Evolutionary conservation across 2,113 vertebrate genomes (phyloP).

Genomic region (Emberiza fucata): DNA sequence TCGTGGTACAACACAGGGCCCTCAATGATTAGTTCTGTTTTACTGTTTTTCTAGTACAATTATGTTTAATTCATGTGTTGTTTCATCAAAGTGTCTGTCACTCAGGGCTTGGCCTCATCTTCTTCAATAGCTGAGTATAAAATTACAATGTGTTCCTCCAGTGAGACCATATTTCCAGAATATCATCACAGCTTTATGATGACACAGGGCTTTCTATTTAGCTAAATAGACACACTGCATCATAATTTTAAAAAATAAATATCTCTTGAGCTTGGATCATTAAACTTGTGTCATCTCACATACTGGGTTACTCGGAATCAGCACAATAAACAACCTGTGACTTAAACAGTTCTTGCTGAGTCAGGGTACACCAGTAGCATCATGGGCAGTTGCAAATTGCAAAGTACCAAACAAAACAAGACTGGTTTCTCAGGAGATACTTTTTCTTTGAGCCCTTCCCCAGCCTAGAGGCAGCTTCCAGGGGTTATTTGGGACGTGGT

Average conservation of each 20-base stretch:
- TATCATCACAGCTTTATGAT: conserved; percentile 51
- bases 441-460: background rate
- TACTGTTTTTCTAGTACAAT: conserved; percentile 46
- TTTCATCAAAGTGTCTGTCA: conserved; percentile 43
- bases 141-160: conserved; percentile 53
- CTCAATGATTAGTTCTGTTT: conserved; percentile 35
- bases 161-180: conserved; percentile 33
- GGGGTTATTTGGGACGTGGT: background rate
- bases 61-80: conserved; percentile 57
- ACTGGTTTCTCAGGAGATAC: background rate
- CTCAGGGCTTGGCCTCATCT: conserved; percentile 41
- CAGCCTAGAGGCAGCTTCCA: background rate
- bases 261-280: background rate
- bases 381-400: background rate
- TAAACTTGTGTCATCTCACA: background rate
- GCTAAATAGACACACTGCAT: background rate
- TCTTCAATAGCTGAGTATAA: conserved; percentile 52
- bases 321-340: background rate
- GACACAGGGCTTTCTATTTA: conserved; percentile 37
- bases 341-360: background rate
- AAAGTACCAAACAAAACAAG: background rate
- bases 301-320: background rate
- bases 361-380: background rate
- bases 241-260: background rate
- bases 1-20: background rate